Evolutionary conservation across 2,888 invertebrate genomes (phyloP), one percentile per base, ranked within the genome.

Genomic region (Sisyra terminalis): DNA sequence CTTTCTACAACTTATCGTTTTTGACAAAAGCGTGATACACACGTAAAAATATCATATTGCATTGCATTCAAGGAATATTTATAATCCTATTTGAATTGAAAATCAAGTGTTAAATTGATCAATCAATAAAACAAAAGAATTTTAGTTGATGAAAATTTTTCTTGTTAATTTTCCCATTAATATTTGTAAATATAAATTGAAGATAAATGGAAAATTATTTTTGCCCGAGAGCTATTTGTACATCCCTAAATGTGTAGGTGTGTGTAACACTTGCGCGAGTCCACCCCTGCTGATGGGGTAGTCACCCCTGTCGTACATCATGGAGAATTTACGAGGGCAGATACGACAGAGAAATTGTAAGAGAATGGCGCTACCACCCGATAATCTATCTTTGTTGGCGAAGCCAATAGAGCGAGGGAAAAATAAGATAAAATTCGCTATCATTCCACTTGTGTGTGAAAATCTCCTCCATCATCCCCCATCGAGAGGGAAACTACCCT

Each of bases 331-430:
- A 83, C 78, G 80, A 76, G 75, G 77, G 72, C 76, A 80, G 80
- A 80, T 82, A 82, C 82, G 83, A 83, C 83, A 82, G 82, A 80
- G 81, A 83, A 82, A 83, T 83, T 83, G 83, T 82, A 24, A 24
- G 82, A 83, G 82, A 82, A 83, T 82, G 82, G 79, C 78, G 78
- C 78, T 30, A 24, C 3, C 24, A 24, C 24, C 24, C 30, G 75
- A 80, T 79, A 79, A 83, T 82, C 81, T 81, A 82, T 83, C 82
- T 82, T 76, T 75, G 76, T 76, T 76, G 75, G 71, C 70, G 69
- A 63, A 68, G 56, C 43, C 42, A 54, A 53, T 61, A 62, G 65
- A 63, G 48, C 63, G 61, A 44, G 46, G 46, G 60, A 60, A 62
- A 62, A 62, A 60, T 61, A 61, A 60, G 61, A 60, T 61, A 62